A percentile compares a stretch with the other conserved stretches of the same genome.
phyloP scores from a whole-genome alignment of 2,113 vertebrate species.

The Poeciliopsis occidentalis region DNA sequence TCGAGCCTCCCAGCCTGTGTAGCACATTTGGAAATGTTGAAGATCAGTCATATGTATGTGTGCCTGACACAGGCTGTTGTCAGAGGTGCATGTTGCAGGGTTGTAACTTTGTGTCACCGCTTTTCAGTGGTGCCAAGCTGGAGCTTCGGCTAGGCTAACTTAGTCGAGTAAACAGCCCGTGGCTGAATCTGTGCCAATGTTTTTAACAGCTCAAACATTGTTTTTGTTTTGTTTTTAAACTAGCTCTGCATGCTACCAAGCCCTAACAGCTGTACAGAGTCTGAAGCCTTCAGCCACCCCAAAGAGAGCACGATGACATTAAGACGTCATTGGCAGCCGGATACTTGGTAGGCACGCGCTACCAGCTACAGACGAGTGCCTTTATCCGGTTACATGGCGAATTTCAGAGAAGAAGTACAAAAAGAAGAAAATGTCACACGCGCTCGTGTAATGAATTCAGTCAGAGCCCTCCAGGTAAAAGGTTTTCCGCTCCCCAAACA shows the following conservation, averaged over 20 bases:
- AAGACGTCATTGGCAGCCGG: not conserved
- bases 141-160: not conserved
- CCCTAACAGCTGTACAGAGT: not conserved
- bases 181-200: not conserved
- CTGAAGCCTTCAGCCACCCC: not conserved
- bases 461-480: conserved; percentile 31
- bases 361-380: conserved; percentile 31
- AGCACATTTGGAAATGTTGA: not conserved
- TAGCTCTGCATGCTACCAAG: conserved; percentile 29
- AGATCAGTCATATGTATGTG: not conserved
- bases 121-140: not conserved
- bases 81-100: not conserved
- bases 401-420: not conserved
- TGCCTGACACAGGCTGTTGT: too few species aligned
- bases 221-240: not conserved
- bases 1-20: not conserved
- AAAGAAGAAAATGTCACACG: conserved; percentile 20
- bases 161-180: not conserved
- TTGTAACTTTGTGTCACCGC: not conserved
- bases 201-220: not conserved
- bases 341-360: not conserved
- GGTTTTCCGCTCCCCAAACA: not conserved
- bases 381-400: not conserved
- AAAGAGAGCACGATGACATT: not conserved
- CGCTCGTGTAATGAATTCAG: conserved; percentile 10